Evolutionary conservation across 2,888 invertebrate genomes (phyloP), one percentile per base, ranked within the genome.

Genomic region (Sminthurinus aureus): DNA sequence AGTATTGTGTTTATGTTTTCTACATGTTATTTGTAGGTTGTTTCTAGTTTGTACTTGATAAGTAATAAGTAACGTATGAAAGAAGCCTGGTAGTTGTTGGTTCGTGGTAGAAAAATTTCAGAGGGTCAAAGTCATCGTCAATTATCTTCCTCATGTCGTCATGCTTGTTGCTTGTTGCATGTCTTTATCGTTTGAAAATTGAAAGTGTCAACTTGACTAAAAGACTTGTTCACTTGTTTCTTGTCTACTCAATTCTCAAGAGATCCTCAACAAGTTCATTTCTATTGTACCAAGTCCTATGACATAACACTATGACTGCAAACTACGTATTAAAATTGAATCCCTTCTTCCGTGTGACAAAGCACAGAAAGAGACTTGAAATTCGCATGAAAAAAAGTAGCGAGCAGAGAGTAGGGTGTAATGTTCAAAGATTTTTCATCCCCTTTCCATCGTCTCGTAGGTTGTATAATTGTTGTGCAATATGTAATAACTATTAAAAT

Each of bases 131-230:
- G 58, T 15, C 58, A 58, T 13, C 13, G 58, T 58, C 58, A 18
- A 18, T 18, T 58, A 6, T 58, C 58, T 15, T 58, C 38, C 15
- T 58, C 58, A 58, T 58, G 18, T 58, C 58, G 58, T 58, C 58
- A 58, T 58, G 58, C 15, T 58, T 58, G 20, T 22, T 58, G 58
- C 15, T 58, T 58, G 20, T 22, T 69, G 20, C 69, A 18, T n/a
- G 18, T 64, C 20, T 69, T 69, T 22, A 12, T 20, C 69, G 13
- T 22, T 69, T 69, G 69, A 69, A 69, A 69, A 71, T 13, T 71
- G 71, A 71, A 71, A 71, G 71, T 71, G 71, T 26, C 71, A 71
- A 71, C 22, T 20, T 38, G 38, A 18, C 58, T 58, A 18, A 58
- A 18, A 15, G 4, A 18, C 18, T 58, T 58, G 2, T 58, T 52